phyloP scores from a whole-genome alignment of 2,797 vertebrate species.

The Malurus leucopterus region DNA sequence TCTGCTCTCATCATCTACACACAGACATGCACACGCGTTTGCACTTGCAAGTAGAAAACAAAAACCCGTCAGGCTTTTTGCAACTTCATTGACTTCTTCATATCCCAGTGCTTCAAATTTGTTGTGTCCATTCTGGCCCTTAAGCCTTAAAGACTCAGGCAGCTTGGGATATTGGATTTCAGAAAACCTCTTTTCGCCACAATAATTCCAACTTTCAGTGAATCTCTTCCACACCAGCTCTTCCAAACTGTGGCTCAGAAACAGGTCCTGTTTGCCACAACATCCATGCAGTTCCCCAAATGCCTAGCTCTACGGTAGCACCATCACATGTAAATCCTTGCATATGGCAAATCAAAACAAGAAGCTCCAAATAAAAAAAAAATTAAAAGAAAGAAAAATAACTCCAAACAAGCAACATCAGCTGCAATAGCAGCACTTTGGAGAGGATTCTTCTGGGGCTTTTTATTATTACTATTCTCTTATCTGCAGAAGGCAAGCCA shows the following conservation, averaged over 20 bases:
- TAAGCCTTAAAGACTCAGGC: background rate
- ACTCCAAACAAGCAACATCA: background rate
- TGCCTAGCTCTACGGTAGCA: background rate
- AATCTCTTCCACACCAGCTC: background rate
- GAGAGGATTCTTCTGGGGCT: background rate
- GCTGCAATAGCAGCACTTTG: background rate
- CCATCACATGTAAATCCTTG: background rate
- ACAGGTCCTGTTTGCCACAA: background rate
- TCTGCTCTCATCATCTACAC: background rate
- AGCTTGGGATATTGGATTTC: background rate
- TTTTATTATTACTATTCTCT: slow-evolving; percentile 1
- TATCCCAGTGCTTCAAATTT: background rate
- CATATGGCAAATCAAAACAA: background rate
- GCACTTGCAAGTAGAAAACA: background rate
- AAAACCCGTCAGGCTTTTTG: background rate
- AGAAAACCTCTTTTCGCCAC: background rate
- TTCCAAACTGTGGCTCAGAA: background rate
- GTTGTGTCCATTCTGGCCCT: background rate
- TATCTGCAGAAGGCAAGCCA: slow-evolving; percentile 17
- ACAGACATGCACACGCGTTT: background rate
- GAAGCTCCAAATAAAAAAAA: background rate
- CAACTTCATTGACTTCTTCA: background rate
- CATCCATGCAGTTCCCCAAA: background rate
- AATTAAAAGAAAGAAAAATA: background rate
- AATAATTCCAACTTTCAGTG: background rate